These are phyloP conservation scores for Corythaixoides concolor DNA, from an alignment of 2,113 vertebrate genomes.

Conservation along the genomic window DNA sequence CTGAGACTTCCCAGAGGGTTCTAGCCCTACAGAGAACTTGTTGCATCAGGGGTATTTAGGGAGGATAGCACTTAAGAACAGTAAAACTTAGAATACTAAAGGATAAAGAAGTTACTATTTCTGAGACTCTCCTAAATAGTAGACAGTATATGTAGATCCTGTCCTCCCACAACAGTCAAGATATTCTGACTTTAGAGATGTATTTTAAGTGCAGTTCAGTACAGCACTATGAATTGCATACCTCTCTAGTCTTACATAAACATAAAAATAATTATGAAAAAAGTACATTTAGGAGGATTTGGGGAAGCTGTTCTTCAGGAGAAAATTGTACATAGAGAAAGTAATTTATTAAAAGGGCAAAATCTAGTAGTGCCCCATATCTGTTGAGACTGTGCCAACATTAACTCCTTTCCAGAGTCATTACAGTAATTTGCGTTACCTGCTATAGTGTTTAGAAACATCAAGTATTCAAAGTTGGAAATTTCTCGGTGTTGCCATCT, in stretches of 20 bases:
- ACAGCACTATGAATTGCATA: background rate
- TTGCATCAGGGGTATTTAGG: background rate
- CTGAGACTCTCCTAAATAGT: background rate
- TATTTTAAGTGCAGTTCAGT: background rate
- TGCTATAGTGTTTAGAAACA: constrained; percentile 95
- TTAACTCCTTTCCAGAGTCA: background rate
- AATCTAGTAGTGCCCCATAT: background rate
- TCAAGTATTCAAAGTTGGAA: constrained; percentile 97
- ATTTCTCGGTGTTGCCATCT: constrained; percentile 97
- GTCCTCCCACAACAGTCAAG: background rate
- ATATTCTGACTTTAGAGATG: background rate
- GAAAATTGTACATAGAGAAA: background rate
- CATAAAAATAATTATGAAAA: background rate
- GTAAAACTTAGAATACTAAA: background rate
- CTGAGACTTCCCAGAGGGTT: background rate
- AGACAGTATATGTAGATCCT: background rate
- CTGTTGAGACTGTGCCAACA: background rate
- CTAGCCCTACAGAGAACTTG: background rate
- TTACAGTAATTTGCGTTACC: constrained; percentile 70
- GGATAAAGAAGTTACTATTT: background rate
- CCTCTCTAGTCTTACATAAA: background rate
- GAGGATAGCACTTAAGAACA: background rate
- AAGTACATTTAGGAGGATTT: background rate
- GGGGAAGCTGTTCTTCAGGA: background rate
- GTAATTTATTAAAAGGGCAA: background rate